phyloP scores from a whole-genome alignment of 2,113 vertebrate species.

The Myotis davidii region DNA sequence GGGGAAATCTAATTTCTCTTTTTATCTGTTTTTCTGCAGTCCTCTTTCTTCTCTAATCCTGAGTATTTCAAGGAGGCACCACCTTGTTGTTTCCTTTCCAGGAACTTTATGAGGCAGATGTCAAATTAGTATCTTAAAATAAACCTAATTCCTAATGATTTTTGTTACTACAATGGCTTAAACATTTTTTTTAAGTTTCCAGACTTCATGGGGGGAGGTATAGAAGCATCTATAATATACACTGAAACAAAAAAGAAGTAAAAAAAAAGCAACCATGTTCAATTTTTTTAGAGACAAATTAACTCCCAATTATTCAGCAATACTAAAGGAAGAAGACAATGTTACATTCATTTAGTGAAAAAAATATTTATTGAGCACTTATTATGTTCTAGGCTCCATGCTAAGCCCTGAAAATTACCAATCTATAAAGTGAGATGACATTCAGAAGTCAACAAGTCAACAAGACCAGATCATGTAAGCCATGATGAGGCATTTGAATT shows the following conservation, averaged over 20 bases:
- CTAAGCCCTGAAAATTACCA: background rate
- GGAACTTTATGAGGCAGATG: background rate
- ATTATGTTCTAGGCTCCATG: background rate
- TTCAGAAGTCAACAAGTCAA: background rate
- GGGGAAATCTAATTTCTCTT: background rate
- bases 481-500: background rate
- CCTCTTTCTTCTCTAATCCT: background rate
- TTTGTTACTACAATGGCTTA: background rate
- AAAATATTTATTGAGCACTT: background rate
- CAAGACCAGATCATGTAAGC: background rate
- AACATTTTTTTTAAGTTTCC: background rate
- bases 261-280: background rate
- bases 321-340: background rate
- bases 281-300: background rate
- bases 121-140: background rate
- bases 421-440: background rate
- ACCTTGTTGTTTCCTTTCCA: background rate
- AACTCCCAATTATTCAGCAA: background rate
- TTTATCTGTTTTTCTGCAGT: background rate
- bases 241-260: background rate
- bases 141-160: background rate
- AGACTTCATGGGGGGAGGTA: background rate
- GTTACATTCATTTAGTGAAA: background rate
- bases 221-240: background rate
- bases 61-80: background rate